Evolutionary conservation across 2,888 invertebrate species (phyloP), one percentile per base, ranked within the genome.

Genomic region (Pollenia angustigena): DNA sequence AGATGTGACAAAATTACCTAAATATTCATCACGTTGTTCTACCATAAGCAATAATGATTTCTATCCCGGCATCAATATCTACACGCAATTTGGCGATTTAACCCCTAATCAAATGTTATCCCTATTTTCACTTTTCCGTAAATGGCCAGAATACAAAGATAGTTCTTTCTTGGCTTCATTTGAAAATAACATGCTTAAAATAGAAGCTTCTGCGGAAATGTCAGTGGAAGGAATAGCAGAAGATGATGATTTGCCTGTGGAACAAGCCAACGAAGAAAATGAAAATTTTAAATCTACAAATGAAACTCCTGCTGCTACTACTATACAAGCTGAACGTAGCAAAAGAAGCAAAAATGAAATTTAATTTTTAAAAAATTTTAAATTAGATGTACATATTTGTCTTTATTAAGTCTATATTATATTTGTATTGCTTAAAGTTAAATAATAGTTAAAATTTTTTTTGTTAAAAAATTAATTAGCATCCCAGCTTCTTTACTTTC

Each of bases 51-150:
- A 88, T 3, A 85, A 85, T 0, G 90, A 93, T 88, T 92, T 89
- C 74, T 92, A 88, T 88, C 94, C 95, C 8, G 94, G 96, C 87
- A 95, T 96, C 89, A 95, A 95, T 81, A 96, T 97, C 88, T 97
- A 95, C 90, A 97, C 96, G 0, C 94, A 95, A 91, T 97, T 96
- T 91, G 95, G 95, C 0, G 96, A 97, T 89, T 93, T 97, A 9
- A 94, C 91, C 64, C 95, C 96, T 0, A 90, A 92, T 64, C 95
- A 97, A 91, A 94, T 96, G 90, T 90, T 96, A 14, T 94, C 95
- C 11, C 91, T 97, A 2, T 97, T 96, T 90, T 94, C 94, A 89
- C 93, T 94, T 93, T 95, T 94, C 88, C 91, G 91, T 0, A 89
- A 89, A 42, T 95, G 95, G 95, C 95, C 96, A 2, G 95, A 95